Evolutionary conservation across 2,797 vertebrate genomes (phyloP).

Genomic region (Morelia viridis): DNA sequence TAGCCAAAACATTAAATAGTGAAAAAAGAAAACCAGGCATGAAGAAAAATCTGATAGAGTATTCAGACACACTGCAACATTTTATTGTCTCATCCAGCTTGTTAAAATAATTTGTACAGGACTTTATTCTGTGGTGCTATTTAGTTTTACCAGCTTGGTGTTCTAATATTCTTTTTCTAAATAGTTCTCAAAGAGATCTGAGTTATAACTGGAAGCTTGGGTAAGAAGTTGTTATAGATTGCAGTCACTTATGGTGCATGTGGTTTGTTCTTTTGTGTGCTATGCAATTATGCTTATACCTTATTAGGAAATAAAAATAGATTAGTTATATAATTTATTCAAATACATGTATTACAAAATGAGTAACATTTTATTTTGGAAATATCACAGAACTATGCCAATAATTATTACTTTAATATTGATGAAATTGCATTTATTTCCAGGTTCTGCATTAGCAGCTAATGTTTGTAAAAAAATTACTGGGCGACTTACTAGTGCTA

Average conservation of each 20-base stretch:
- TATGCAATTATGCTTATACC: background rate
- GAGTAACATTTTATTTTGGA: background rate
- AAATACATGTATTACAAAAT: background rate
- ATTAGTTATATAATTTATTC: background rate
- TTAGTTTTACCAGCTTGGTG: background rate
- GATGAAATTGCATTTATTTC: conserved; percentile 26
- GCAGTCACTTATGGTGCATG: background rate
- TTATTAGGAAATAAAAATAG: background rate
- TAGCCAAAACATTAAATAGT: background rate
- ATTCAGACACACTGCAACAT: background rate
- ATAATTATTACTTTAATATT: background rate
- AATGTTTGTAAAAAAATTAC: conserved; percentile 99
- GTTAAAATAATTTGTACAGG: background rate
- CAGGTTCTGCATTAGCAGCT: conserved; percentile 95
- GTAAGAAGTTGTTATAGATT: background rate
- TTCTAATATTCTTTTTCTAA: background rate
- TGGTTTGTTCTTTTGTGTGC: background rate
- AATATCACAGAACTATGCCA: conserved; percentile 11
- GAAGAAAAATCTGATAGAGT: background rate
- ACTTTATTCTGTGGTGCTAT: no score
- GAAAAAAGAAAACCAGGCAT: no score
- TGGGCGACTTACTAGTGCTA: conserved; percentile 97
- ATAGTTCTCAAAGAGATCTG: background rate
- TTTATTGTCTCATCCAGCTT: background rate
- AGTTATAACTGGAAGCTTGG: background rate